These are phyloP conservation scores for Galemys pyrenaicus DNA, from an alignment of 2,113 vertebrate species.

Conservation along the genomic window DNA sequence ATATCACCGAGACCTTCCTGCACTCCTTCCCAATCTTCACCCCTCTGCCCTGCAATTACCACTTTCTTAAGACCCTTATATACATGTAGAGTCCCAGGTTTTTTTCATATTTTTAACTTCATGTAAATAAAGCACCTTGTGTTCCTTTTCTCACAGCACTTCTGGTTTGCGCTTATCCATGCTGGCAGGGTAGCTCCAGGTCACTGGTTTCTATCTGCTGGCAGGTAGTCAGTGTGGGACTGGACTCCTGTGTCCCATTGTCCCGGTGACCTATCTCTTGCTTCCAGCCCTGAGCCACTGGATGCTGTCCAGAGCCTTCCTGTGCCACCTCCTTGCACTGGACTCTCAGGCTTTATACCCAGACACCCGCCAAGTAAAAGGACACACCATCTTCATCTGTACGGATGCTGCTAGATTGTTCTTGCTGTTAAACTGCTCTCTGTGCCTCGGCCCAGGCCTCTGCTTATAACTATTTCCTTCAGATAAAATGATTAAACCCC, in stretches of 20 bases:
- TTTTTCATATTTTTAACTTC: not conserved
- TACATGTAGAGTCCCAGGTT: not conserved
- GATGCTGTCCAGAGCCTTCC: not conserved
- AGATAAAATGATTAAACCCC: not conserved
- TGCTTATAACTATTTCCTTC: not conserved
- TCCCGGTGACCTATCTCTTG: rapidly evolving
- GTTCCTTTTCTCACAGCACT: not conserved
- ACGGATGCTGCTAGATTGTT: not conserved
- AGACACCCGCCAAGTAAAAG: not conserved
- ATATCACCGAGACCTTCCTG: not conserved
- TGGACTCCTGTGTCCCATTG: rapidly evolving
- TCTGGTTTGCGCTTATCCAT: too few species aligned
- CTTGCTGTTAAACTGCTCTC: not conserved
- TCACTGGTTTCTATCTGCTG: not conserved
- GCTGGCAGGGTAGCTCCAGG: not conserved
- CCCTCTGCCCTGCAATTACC: not conserved
- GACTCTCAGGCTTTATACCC: not conserved
- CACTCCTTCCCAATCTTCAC: too few species aligned
- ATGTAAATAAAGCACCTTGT: not conserved
- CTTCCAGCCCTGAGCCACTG: rapidly evolving
- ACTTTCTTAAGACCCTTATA: not conserved
- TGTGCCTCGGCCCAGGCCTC: not conserved
- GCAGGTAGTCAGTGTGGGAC: rapidly evolving
- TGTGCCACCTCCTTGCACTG: not conserved
- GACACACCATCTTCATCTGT: not conserved